Evolutionary conservation across 2,888 invertebrate genomes (phyloP).

Genomic region (Pediacus dermestoides): DNA sequence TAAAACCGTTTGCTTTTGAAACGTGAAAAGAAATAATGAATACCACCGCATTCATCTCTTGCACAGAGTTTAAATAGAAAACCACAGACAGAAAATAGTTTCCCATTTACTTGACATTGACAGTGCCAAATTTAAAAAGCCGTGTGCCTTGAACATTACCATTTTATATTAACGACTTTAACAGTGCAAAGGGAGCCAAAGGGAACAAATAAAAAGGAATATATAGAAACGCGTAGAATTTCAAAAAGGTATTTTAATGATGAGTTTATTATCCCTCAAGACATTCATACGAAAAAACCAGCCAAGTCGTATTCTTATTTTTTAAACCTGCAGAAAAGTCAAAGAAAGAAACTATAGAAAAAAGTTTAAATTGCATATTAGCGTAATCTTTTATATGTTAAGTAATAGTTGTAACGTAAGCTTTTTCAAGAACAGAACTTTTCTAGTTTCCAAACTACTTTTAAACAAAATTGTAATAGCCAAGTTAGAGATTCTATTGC

Average conservation of each 20-base stretch:
- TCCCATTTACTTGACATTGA: constrained; percentile 22
- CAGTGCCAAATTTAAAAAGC: constrained; percentile 21
- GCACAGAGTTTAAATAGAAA: constrained; percentile 20
- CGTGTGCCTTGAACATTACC: constrained; percentile 2
- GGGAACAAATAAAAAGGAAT: not conserved
- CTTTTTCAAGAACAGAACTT: constrained; percentile 13
- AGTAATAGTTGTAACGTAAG: constrained; percentile 19
- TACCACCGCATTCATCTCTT: constrained; percentile 19
- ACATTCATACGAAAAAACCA: no score
- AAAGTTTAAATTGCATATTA: no score
- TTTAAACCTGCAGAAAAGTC: no score
- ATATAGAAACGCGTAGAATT: no score
- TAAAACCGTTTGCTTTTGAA: constrained; percentile 21
- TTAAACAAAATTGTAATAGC: constrained; percentile 21
- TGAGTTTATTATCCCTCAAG: no score
- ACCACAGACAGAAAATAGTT: constrained; percentile 23
- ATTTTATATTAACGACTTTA: constrained; percentile 6
- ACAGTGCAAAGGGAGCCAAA: not conserved
- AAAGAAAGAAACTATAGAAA: no score
- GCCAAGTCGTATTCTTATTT: no score
- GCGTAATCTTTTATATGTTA: no score
- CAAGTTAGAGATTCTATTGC: constrained; percentile 18
- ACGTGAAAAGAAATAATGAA: constrained; percentile 18
- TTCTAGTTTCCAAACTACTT: constrained; percentile 16
- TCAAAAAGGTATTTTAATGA: no score